Percentiles rank a stretch among this genome's conserved stretches.
phyloP scores from a whole-genome alignment of 1,140 invertebrate species.

The Platorchestia sp. region DNA sequence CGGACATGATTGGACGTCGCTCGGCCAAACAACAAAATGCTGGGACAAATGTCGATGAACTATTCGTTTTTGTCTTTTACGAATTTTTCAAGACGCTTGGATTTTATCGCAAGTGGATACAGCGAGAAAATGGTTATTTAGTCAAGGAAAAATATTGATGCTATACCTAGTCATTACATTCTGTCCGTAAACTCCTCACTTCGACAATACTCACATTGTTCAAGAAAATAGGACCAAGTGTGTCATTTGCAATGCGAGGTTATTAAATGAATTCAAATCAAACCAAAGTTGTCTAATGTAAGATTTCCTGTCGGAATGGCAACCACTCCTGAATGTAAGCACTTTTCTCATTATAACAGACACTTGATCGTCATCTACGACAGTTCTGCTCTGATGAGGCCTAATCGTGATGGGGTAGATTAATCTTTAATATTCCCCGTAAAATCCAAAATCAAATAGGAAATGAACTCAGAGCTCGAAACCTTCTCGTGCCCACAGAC shows the following conservation, averaged over 20 bases:
- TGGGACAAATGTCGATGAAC: too few species aligned
- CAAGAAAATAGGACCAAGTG: too few species aligned
- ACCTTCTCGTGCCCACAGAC: neutral
- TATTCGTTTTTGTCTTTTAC: too few species aligned
- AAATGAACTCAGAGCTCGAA: neutral
- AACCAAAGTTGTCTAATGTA: too few species aligned
- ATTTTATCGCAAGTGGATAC: neutral
- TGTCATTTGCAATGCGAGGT: too few species aligned
- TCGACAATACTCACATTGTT: too few species aligned
- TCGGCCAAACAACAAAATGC: neutral
- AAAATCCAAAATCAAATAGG: neutral
- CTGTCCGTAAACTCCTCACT: too few species aligned
- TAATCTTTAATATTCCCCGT: neutral
- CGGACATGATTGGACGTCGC: neutral
- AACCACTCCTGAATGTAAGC: too few species aligned
- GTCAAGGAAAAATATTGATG: neutral
- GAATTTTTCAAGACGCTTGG: too few species aligned
- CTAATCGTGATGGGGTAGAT: neutral
- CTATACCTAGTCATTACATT: too few species aligned
- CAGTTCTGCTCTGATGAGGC: neutral
- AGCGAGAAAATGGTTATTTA: neutral
- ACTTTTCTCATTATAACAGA: neutral
- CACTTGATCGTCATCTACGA: neutral
- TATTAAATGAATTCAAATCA: too few species aligned
- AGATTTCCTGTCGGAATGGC: too few species aligned